A percentile compares a stretch with the other conserved stretches of the same genome.
Conservation (phyloP, 1,140 invertebrate species). For the Brachionus sp. region DNA sequence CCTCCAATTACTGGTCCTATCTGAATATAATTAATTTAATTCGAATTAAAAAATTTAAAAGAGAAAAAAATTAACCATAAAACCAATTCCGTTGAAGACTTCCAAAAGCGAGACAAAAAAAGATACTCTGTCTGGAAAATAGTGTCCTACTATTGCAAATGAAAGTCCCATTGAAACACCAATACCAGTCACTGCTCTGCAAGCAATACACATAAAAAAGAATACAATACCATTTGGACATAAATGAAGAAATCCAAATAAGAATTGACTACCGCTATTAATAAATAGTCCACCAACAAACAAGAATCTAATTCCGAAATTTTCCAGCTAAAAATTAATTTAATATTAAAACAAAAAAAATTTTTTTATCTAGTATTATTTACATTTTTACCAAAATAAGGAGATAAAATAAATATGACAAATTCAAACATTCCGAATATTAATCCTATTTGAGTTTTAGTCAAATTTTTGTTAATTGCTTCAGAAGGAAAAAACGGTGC, state of each 20-base stretch:
- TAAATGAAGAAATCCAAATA: slow-evolving; percentile 30
- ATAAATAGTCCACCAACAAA: slow-evolving; percentile 7
- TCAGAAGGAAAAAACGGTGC: slow-evolving; percentile 36
- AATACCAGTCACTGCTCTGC: slow-evolving; percentile 17
- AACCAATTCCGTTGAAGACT: slow-evolving; percentile 4
- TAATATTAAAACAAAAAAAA: not conserved
- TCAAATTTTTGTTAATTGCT: slow-evolving; percentile 1
- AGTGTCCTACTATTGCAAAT: slow-evolving; percentile 30
- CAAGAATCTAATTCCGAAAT: slow-evolving; percentile 18
- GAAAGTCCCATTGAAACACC: slow-evolving; percentile 24
- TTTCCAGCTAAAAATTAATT: not conserved
- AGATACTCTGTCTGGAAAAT: slow-evolving; percentile 27
- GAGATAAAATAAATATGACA: slow-evolving; percentile 27
- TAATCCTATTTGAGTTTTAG: slow-evolving; percentile 33
- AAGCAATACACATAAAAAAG: slow-evolving; percentile 39
- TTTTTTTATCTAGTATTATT: not conserved
- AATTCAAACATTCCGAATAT: slow-evolving; percentile 39
- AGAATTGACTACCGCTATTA: slow-evolving; percentile 13
- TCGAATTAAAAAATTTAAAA: not conserved
- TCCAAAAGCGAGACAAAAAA: slow-evolving; percentile 21
- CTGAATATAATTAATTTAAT: not conserved
- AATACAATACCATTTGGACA: slow-evolving; percentile 12
- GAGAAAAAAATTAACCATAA: not conserved
- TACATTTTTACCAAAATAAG: slow-evolving; percentile 41
- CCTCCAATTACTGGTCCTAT: slow-evolving; percentile 41